phyloP scores from a whole-genome alignment of 2,797 vertebrate species.

The Setipinna tenuifilis region DNA sequence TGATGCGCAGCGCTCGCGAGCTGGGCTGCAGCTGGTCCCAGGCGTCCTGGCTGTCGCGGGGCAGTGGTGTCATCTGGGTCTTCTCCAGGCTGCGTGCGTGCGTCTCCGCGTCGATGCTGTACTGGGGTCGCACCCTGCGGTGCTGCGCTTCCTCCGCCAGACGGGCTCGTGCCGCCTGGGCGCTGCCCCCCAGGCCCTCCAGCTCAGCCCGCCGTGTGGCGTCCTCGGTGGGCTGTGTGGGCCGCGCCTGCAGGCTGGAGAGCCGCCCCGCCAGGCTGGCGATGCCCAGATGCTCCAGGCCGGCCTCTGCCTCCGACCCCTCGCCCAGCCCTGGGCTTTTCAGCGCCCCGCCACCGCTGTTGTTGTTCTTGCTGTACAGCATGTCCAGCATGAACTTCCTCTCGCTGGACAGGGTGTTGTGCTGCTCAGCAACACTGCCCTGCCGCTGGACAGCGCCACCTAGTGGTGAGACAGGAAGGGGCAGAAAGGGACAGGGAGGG shows the following conservation, averaged over 20 bases:
- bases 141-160: slow-evolving; percentile 66
- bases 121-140: slow-evolving; percentile 69
- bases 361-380: slow-evolving; percentile 75
- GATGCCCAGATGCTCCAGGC: slow-evolving; percentile 38
- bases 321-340: slow-evolving; percentile 45
- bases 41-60: slow-evolving; percentile 65
- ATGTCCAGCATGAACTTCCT: slow-evolving; percentile 80
- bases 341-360: slow-evolving; percentile 4
- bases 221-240: slow-evolving; percentile 46
- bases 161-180: slow-evolving; percentile 67
- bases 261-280: slow-evolving; percentile 52
- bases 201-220: slow-evolving; percentile 69
- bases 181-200: slow-evolving; percentile 60
- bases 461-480: slow-evolving; percentile 45
- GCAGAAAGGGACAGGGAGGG: background rate
- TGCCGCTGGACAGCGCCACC: slow-evolving; percentile 52
- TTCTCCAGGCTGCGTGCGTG: slow-evolving; percentile 76
- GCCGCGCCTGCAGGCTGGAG: slow-evolving; percentile 42
- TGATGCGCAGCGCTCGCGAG: slow-evolving; percentile 82
- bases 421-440: slow-evolving; percentile 61
- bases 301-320: slow-evolving; percentile 39
- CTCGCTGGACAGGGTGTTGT: slow-evolving; percentile 72
- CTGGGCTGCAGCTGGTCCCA: slow-evolving; percentile 75
- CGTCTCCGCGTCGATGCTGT: slow-evolving; percentile 79
- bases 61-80: slow-evolving; percentile 72